Base-by-base conservation (phyloP, 1,140 invertebrate species). In the Nylanderia fulva region DNA sequence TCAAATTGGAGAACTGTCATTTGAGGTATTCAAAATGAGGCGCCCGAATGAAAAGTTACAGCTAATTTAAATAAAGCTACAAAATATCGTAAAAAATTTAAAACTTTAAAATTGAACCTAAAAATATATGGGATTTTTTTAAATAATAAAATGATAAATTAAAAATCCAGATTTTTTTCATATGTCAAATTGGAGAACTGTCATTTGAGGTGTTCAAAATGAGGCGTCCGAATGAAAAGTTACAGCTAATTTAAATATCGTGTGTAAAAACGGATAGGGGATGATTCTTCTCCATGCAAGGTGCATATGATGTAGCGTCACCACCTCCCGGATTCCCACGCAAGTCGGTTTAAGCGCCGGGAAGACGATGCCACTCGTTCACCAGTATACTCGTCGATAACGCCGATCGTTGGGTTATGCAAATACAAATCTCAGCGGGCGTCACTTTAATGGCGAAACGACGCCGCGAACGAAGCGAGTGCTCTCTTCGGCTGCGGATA, bases 371-470 rank as follows among this genome's bases (percentile, higher is more conserved):
- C 56, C 74, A 60, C 74, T 75, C 39, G 56, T 56, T 75, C 77
- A 64, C 74, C 60, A 24, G n/a, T 69, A n/a, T n/a, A 86, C 56
- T 52, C 80, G 88, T 93, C 88, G 92, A 91, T 93, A 91, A 90
- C 90, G 90, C 90, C 90, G 87, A 88, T 88, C 84, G 87, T 75
- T 66, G 79, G 91, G 90, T 93, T 93, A 93, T 94, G 93, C 91
- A 94, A 94, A 94, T 93, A 90, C 82, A 80, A 87, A 86, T 91
- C 93, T 76, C 93, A 94, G 93, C 92, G 91, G 93, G 93, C 90
- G 92, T 93, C 91, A 91, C 88, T 93, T 93, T 94, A 93, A 93
- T 92, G 92, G 92, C 86, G 86, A 89, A 71, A 64, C 84, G 76
- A 75, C 83, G 84, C 63, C 86, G 85, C 21, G 39, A 85, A 85